Evolutionary conservation across 2,797 vertebrate genomes (phyloP), one percentile per base, ranked within the genome.

Genomic region (Tarsius wallacei): DNA sequence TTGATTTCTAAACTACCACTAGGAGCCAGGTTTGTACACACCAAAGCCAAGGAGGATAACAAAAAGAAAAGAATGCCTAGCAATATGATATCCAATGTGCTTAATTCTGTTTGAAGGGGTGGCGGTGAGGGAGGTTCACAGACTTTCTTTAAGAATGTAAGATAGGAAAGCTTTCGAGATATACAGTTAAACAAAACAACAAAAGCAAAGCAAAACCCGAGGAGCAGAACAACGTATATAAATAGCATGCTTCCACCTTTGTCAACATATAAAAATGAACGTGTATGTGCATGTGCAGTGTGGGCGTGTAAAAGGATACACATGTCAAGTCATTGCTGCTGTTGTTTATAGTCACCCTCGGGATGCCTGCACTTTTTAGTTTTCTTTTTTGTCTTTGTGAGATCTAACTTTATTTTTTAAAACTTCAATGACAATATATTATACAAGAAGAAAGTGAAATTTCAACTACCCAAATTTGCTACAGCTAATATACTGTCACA

Each of bases 21-120:
- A 97, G 70, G 91, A 98, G 96, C 83, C 36, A 97, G 80, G 87
- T 98, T 86, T 97, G 96, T 92, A 87, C 10, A 97, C 10, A 70
- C 87, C 86, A 95, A 94, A 15, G 71, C 8, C 71, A 51, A 57
- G 86, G 93, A 78, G 49, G 21, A 0, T 63, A 47, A 55, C 33
- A 28, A 64, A 87, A 90, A 95, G 55, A 77, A 89, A 53, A 59
- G 7, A 12, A 49, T 63, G 81, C 88, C 81, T 63, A 82, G 57
- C 94, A 70, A 63, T 22, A 5, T 8, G 49, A 59, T 5, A 33
- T 6, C n/a, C 22, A 47, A 17, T 26, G 31, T 55, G 81, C 64
- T 90, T 70, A 64, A 91, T 42, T 83, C 15, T 19, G 89, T 73
- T 47, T 17, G 49, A 21, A 71, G 1, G 7, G n/a, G 14, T 4